Base-by-base conservation (phyloP, 2,888 invertebrate species). In the Hydroisotoma schaefferi region DNA sequence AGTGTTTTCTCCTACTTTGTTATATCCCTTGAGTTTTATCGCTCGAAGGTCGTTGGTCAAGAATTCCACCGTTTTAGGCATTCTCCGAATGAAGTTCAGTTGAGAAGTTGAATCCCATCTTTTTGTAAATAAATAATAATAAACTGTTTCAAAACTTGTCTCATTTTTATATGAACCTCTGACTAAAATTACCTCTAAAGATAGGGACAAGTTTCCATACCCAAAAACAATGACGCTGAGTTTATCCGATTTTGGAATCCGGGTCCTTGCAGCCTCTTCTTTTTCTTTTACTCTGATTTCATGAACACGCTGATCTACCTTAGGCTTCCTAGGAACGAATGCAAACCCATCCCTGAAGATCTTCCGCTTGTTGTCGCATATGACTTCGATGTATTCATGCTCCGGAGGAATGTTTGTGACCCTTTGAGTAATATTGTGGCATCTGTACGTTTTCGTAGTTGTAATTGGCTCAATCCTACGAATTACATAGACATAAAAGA, bases 1-100 rank as follows among this genome's bases (percentile, higher is more conserved):
- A 1, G 80, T 80, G 65, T 80, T 81, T 67, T 80, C 80, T 1
- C 77, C 80, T 2, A 81, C 78, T 72, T 80, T 81, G 20, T 65
- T 70, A 47, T 71, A 72, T 0, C 76, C 77, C 2, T 73, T 46
- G 56, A 77, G 65, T 37, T 74, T 73, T 27, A 76, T 66, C 1
- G 75, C 76, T 0, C 65, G 57, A 23, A 77, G 58, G 8, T 71
- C 61, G 20, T 73, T 55, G 8, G 72, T 52, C 22, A 77, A 69
- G 57, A 73, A 74, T 2, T 61, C 33, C 6, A 72, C 60, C 1
- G 76, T 75, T 54, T 69, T 70, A 2, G 74, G 74, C 71, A 77
- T 73, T 18, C 27, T 38, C 0, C 77, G 73, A 12, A 74, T 65
- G 49, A 76, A 75, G 59, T 76, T 75, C 55, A 76, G 71, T 12